These are phyloP conservation scores for Okapia johnstoni DNA, from an alignment of 2,113 vertebrate species.

Conservation along the genomic window DNA sequence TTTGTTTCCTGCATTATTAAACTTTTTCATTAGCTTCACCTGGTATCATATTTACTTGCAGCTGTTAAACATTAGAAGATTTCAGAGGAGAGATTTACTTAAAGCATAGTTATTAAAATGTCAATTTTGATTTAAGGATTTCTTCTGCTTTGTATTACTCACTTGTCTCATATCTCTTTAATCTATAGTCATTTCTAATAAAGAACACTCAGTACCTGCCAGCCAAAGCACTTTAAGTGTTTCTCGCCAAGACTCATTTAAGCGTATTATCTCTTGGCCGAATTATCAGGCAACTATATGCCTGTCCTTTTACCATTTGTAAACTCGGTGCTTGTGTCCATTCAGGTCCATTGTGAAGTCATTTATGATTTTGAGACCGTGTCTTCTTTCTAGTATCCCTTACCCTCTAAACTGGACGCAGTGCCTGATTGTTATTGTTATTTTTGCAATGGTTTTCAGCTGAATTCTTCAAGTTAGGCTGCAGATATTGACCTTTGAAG, in stretches of 20 bases:
- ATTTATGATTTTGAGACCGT: background rate
- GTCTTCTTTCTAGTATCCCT: background rate
- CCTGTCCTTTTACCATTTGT: constrained; percentile 46
- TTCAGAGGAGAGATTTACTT: constrained; percentile 53
- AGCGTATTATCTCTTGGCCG: constrained; percentile 16
- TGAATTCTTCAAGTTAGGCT: background rate
- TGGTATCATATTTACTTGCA: constrained; percentile 61
- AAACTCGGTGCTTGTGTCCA: constrained; percentile 48
- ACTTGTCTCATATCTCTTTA: constrained; percentile 41
- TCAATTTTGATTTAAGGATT: constrained; percentile 66
- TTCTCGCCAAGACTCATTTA: constrained; percentile 57
- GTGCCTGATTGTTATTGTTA: background rate
- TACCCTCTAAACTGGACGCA: background rate
- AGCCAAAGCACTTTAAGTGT: constrained; percentile 37
- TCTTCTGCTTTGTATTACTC: constrained; percentile 49
- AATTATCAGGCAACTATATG: constrained; percentile 50
- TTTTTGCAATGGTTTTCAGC: background rate
- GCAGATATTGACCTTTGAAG: background rate
- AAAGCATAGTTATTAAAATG: constrained; percentile 67
- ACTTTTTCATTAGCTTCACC: constrained; percentile 50
- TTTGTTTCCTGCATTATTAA: constrained; percentile 41
- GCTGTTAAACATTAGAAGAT: constrained; percentile 50
- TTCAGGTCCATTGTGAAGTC: constrained; percentile 40
- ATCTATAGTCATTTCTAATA: constrained; percentile 55
- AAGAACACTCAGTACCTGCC: constrained; percentile 53